Conservation (phyloP, 2,113 vertebrate species). For the Tyrannus savana region DNA sequence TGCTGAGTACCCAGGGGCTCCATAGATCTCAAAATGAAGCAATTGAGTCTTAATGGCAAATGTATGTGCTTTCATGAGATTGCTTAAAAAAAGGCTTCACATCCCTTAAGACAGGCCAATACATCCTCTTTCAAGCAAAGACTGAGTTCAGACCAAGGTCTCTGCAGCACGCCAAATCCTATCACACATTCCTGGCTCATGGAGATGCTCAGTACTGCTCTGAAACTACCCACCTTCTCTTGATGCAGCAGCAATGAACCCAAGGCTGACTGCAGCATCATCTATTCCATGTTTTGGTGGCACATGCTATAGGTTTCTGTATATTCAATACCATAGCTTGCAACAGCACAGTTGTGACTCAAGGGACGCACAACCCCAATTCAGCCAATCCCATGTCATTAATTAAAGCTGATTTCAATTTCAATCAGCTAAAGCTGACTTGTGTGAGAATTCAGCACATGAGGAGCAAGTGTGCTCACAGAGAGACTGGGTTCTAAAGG, state of each 20-base stretch:
- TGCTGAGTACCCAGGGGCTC: background rate
- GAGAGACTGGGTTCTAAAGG: background rate
- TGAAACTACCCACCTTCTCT: background rate
- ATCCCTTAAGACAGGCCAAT: background rate
- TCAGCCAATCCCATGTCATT: background rate
- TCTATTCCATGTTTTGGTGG: accelerated
- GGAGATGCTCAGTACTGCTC: background rate
- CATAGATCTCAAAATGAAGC: background rate
- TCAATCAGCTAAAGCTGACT: background rate
- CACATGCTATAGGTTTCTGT: background rate
- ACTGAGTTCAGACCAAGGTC: slow-evolving; percentile 16
- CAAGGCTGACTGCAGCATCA: background rate
- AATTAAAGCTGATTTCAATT: background rate
- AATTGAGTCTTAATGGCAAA: background rate
- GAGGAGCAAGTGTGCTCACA: background rate
- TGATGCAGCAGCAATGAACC: background rate
- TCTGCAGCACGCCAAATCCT: background rate
- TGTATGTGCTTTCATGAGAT: background rate
- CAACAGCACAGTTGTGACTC: background rate
- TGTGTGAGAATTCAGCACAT: background rate
- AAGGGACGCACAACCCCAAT: background rate
- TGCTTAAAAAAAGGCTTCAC: background rate
- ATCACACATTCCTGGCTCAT: background rate
- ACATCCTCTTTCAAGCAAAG: background rate
- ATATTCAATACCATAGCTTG: background rate